Evolutionary conservation across 1,140 invertebrate species (phyloP).

Genomic region (Zelostemma sp.): DNA sequence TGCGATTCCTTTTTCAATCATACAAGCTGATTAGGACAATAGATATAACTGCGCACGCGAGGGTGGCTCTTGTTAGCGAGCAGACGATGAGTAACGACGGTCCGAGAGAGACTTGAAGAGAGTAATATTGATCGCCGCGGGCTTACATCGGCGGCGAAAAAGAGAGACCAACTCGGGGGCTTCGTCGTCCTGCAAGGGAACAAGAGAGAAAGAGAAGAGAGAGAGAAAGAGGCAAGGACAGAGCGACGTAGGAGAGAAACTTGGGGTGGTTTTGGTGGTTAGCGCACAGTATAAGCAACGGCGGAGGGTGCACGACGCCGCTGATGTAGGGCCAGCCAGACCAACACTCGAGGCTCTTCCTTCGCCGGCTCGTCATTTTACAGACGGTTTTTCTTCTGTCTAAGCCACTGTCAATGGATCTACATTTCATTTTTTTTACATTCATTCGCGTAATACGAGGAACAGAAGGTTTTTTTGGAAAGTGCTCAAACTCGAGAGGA

Average conservation of each 20-base stretch:
- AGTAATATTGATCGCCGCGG: constrained; percentile 48
- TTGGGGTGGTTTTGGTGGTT: constrained; percentile 15
- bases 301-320: constrained; percentile 2
- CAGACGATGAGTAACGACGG: constrained; percentile 45
- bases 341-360: constrained; percentile 9
- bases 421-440: background rate
- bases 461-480: background rate
- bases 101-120: constrained; percentile 49
- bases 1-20: constrained; percentile 7
- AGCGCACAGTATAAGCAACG: background rate
- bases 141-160: constrained; percentile 49
- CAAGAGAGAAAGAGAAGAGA: constrained; percentile 10
- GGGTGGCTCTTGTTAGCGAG: constrained; percentile 30
- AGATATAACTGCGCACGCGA: constrained; percentile 9
- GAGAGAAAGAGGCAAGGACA: constrained; percentile 15
- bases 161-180: constrained; percentile 30
- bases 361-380: constrained; percentile 5
- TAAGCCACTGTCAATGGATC: background rate
- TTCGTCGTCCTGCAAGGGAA: background rate
- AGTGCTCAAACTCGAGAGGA: background rate
- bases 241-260: constrained; percentile 32
- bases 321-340: constrained; percentile 17
- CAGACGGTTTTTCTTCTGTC: constrained; percentile 2
- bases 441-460: background rate
- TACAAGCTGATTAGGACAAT: constrained; percentile 30